phyloP scores from a whole-genome alignment of 92 coral and sea anemone species.

The Phenganax marumi region DNA sequence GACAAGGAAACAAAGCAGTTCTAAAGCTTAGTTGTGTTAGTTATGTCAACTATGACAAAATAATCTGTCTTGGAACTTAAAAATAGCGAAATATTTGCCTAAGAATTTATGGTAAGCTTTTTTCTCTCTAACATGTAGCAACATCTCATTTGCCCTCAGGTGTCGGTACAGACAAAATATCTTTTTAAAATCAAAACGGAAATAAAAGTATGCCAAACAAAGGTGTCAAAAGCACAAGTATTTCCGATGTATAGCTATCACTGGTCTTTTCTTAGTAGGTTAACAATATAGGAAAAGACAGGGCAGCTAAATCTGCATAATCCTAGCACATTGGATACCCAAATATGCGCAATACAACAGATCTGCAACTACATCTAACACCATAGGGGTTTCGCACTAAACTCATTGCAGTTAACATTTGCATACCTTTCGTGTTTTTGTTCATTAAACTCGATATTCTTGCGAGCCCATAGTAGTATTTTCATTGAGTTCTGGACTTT shows the following conservation, averaged over 20 bases:
- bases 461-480: constrained; percentile 6
- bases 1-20: constrained; percentile 27
- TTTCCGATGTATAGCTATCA: constrained; percentile 14
- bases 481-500: constrained; percentile 4
- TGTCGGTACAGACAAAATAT: constrained; percentile 41
- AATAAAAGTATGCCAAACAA: constrained; percentile 25
- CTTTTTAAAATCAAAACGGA: constrained; percentile 25
- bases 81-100: not conserved
- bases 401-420: not conserved
- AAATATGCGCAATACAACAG: not conserved
- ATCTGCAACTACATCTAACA: not conserved
- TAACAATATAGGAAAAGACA: not conserved
- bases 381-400: constrained; percentile 6
- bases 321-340: not conserved
- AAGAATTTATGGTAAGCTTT: not conserved
- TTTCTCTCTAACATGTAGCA: constrained; percentile 11
- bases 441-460: constrained; percentile 13
- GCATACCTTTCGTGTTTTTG: constrained; percentile 35
- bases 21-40: not conserved
- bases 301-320: not conserved
- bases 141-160: constrained; percentile 32
- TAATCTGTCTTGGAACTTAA: not conserved
- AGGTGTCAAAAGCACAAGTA: constrained; percentile 27
- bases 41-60: constrained; percentile 10
- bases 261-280: not conserved